Evolutionary conservation across 2,113 vertebrate genomes (phyloP), one percentile per base, ranked within the genome.

Genomic region (Leptodactylus fuscus): DNA sequence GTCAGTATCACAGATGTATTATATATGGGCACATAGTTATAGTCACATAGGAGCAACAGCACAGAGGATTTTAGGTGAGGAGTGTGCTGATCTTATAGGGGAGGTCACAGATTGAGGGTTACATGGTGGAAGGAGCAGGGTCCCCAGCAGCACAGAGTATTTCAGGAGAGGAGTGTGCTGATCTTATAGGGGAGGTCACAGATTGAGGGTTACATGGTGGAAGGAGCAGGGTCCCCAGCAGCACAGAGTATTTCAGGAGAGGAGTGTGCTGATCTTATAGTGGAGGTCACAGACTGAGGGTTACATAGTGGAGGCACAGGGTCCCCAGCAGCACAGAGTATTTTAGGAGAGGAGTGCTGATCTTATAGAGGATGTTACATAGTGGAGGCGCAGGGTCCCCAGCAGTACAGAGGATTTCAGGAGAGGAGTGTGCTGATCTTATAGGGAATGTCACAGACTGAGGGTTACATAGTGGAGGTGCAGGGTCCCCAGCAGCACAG

Each of bases 1-100:
- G 91, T 92, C 85, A 91, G 74, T 87, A 18, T 16, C 18, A 15
- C 16, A 34, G 34, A 36, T 69, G 9, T 36, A 36, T 69, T 4
- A 20, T 36, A 38, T 1, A 13, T 27, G 62, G 27, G 29, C 15
- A 67, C 27, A 16, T 5, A 65, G 13, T 18, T 15, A 65, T 2
- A 27, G 13, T 32, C 32, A 32, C 12, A n/a, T n/a, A n/a, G n/a
- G n/a, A n/a, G n/a, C 7, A 24, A 7, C n/a, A 24, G 22, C n/a
- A 9, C 41, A 41, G 41, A 41, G 41, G 41, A 41, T 41, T 41
- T n/a, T n/a, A n/a, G n/a, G n/a, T n/a, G n/a, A n/a, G n/a, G n/a
- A n/a, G n/a, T n/a, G 29, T 36, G 32, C 62, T 65, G 12, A 15
- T 32, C 29, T 16, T 15, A 2, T 29, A 9, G 4, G 3, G 46